Conservation (phyloP, 2,113 vertebrate species). For the Corynorhinus townsendii region DNA sequence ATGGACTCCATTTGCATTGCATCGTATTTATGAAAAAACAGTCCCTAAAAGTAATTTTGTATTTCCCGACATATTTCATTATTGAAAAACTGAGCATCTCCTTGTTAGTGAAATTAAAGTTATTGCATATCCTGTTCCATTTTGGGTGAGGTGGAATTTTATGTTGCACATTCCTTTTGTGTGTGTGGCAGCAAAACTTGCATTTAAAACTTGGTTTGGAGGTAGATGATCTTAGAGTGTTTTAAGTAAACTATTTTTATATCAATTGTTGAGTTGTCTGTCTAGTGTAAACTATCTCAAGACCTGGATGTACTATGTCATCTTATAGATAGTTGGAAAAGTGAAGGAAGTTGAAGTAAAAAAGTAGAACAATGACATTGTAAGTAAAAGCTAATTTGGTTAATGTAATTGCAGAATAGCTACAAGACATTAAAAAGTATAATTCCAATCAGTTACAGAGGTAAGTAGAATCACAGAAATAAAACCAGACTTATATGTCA, state of each 20-base stretch:
- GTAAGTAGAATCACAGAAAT: background rate
- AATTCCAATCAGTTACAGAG: background rate
- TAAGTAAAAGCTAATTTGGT: background rate
- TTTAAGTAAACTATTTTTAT: constrained; percentile 20
- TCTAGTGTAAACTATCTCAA: background rate
- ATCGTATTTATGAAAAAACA: background rate
- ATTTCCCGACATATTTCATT: background rate
- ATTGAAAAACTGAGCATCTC: background rate
- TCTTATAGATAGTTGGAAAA: background rate
- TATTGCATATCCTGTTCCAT: background rate
- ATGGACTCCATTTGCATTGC: background rate
- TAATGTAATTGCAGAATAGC: background rate
- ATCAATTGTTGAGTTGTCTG: background rate
- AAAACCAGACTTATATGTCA: background rate
- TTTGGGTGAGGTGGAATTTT: background rate
- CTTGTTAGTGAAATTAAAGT: background rate
- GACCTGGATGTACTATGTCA: background rate
- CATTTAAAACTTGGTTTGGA: background rate
- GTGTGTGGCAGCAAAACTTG: background rate
- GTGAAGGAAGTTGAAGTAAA: background rate
- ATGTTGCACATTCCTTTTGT: background rate
- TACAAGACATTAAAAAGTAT: background rate
- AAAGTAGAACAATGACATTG: background rate
- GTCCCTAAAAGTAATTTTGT: background rate
- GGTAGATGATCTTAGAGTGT: background rate